Base-by-base conservation (phyloP, 2,888 invertebrate genomes). In the Podotricha telesiphe region DNA sequence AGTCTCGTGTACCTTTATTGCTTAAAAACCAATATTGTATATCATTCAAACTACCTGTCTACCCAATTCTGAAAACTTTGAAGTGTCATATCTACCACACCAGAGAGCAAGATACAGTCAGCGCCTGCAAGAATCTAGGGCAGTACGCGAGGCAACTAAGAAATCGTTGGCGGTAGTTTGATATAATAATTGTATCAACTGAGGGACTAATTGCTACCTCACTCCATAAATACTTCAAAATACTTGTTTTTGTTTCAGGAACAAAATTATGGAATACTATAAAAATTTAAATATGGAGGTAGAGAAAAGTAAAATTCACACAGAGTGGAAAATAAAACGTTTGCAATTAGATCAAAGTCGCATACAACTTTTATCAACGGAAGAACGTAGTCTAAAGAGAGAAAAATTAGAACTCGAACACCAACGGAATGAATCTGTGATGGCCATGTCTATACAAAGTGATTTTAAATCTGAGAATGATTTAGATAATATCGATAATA, bases 181-280 rank as follows among this genome's bases (percentile, higher is more conserved):
- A n/a, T n/a, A n/a, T n/a, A n/a, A n/a, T n/a, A n/a, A n/a, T n/a
- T n/a, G n/a, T n/a, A n/a, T n/a, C n/a, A n/a, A n/a, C n/a, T n/a
- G n/a, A n/a, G n/a, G n/a, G n/a, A n/a, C n/a, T n/a, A n/a, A n/a
- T n/a, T n/a, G n/a, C n/a, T n/a, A n/a, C n/a, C n/a, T n/a, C n/a
- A n/a, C n/a, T n/a, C n/a, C n/a, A n/a, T n/a, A n/a, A n/a, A n/a
- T n/a, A n/a, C n/a, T n/a, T n/a, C n/a, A n/a, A n/a, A n/a, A n/a
- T n/a, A n/a, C n/a, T n/a, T 51, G 42, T 55, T n/a, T 37, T 68
- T 19, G 71, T 92, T 91, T 45, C 75, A 95, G 95, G 56, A 88
- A 89, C 68, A 94, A 94, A 82, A 92, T 95, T 75, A 91, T 94
- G 78, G 93, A 94, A 76, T 95, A 95, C 80, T 96, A 95, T 76